Percentiles rank a stretch among this genome's conserved stretches.
Conservation (phyloP, 2,888 invertebrate species). For the Vesta saturnalis region DNA sequence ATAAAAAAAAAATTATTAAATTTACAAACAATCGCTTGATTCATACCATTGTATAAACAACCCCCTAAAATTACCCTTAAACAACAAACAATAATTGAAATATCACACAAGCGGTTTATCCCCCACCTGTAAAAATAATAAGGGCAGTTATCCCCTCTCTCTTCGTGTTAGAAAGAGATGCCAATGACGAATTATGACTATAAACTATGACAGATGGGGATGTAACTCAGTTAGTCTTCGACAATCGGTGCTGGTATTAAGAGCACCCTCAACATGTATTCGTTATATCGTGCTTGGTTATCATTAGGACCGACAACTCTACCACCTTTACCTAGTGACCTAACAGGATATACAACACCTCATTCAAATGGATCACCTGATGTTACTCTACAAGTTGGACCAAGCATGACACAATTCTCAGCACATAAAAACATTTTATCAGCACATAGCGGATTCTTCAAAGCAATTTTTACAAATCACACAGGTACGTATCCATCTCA, state of each 20-base stretch:
- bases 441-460: slow-evolving; percentile 77
- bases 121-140: slow-evolving; percentile 36
- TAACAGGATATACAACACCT: slow-evolving; percentile 33
- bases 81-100: slow-evolving; percentile 33
- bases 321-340: slow-evolving; percentile 35
- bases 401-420: slow-evolving; percentile 71
- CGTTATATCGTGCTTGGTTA: slow-evolving; percentile 63
- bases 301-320: slow-evolving; percentile 55
- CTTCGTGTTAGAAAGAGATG: slow-evolving; percentile 26
- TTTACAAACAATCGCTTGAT: neutral
- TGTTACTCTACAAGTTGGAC: slow-evolving; percentile 72
- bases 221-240: slow-evolving; percentile 40
- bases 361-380: slow-evolving; percentile 63
- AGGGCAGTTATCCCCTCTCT: slow-evolving; percentile 40
- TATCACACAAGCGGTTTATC: slow-evolving; percentile 36
- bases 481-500: slow-evolving; percentile 48
- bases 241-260: slow-evolving; percentile 27
- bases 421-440: slow-evolving; percentile 74
- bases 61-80: slow-evolving; percentile 31
- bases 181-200: slow-evolving; percentile 40
- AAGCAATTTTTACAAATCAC: slow-evolving; percentile 67
- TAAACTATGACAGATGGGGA: slow-evolving; percentile 41
- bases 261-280: slow-evolving; percentile 56
- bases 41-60: slow-evolving; percentile 27
- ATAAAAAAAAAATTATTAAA: too few species aligned